A percentile compares a stretch with the other conserved stretches of the same genome.
phyloP scores from a whole-genome alignment of 2,888 invertebrate genomes.

The Oxyteleia sp. region DNA sequence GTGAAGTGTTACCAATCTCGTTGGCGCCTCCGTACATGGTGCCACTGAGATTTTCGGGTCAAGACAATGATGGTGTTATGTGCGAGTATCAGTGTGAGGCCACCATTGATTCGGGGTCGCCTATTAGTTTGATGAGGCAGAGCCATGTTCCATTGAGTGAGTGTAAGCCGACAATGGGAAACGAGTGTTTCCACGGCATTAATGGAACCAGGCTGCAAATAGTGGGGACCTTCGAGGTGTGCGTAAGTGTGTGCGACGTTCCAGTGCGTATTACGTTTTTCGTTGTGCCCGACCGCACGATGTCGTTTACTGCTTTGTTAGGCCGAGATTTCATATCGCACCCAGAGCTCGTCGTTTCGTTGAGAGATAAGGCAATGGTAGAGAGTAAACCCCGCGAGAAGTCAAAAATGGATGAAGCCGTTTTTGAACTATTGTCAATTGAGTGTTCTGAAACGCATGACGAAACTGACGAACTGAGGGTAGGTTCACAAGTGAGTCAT shows the following conservation, averaged over 20 bases:
- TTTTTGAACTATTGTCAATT: neutral
- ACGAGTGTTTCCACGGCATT: constrained; percentile 1
- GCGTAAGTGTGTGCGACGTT: neutral
- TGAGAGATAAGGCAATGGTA: neutral
- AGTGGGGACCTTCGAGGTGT: neutral
- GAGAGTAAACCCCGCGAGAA: neutral
- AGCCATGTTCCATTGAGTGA: neutral
- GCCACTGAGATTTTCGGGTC: neutral
- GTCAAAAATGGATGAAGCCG: neutral
- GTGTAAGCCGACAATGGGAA: neutral
- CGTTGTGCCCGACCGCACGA: constrained; percentile 20
- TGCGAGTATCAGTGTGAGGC: constrained; percentile 3
- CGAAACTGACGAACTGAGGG: too few relatives aligned
- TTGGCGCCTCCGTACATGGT: constrained; percentile 9
- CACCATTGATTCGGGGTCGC: constrained; percentile 13
- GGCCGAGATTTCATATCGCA: constrained; percentile 23
- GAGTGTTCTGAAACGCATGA: too few relatives aligned
- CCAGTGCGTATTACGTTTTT: neutral
- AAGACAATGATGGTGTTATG: neutral
- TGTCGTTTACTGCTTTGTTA: constrained; percentile 9
- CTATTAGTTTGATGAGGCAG: constrained; percentile 1
- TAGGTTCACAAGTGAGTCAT: too few relatives aligned
- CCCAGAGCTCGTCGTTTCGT: neutral
- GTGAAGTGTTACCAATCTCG: neutral
- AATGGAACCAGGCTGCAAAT: constrained; percentile 8